A percentile compares a stretch with the other conserved stretches of the same genome.
These are phyloP conservation scores for Hippocampus comes DNA, from an alignment of 2,113 vertebrate species.

Conservation along the genomic window DNA sequence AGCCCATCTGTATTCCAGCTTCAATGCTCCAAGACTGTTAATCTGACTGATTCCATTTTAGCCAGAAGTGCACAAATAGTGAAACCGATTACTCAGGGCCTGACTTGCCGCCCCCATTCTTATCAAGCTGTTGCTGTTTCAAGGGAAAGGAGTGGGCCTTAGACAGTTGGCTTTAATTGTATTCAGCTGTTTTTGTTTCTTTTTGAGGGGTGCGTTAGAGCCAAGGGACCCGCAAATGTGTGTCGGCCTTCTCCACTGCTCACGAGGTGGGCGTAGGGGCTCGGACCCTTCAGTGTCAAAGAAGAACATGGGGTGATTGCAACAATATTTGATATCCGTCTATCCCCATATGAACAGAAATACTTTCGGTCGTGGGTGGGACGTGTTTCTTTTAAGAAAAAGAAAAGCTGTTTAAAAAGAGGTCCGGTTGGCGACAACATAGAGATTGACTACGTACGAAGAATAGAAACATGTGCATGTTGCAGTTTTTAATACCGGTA, in stretches of 20 bases:
- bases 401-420: slow-evolving; percentile 4
- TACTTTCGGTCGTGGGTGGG: slow-evolving; percentile 3
- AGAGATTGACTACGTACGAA: slow-evolving; percentile 8
- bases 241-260: slow-evolving; percentile 54
- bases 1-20: neutral
- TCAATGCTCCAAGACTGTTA: neutral
- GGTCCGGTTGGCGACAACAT: slow-evolving; percentile 2
- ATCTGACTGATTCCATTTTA: neutral
- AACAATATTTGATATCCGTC: slow-evolving; percentile 24
- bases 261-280: slow-evolving; percentile 30
- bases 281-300: slow-evolving; percentile 22
- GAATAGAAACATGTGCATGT: slow-evolving; percentile 2
- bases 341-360: slow-evolving; percentile 20
- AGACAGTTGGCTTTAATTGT: slow-evolving; percentile 62
- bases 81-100: slow-evolving; percentile 2
- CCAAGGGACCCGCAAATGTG: slow-evolving; percentile 24
- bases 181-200: slow-evolving; percentile 66
- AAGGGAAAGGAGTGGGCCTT: slow-evolving; percentile 50
- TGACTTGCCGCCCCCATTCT: slow-evolving; percentile 4
- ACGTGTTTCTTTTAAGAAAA: neutral
- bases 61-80: neutral
- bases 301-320: slow-evolving; percentile 17
- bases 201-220: slow-evolving; percentile 30
- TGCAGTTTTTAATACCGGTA: slow-evolving; percentile 16
- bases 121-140: slow-evolving; percentile 12